Evolutionary conservation across 2,113 vertebrate species (phyloP).

Genomic region (Leuciscus idus): DNA sequence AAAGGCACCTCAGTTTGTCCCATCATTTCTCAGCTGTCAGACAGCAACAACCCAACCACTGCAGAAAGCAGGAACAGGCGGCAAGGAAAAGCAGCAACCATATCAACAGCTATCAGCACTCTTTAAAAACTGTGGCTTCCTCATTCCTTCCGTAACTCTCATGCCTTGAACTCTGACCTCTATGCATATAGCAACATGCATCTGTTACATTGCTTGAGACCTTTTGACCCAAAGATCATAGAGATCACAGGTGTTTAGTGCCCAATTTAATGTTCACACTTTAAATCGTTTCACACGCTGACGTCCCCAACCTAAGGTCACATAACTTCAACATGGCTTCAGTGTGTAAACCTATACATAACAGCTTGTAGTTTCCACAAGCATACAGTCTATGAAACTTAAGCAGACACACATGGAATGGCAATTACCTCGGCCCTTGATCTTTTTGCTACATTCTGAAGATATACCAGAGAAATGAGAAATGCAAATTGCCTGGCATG

Average conservation of each 20-base stretch:
- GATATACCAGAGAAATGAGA: conserved; percentile 9
- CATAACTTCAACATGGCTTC: not conserved
- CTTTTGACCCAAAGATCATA: conserved; percentile 46
- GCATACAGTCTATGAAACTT: not conserved
- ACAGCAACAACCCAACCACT: conserved; percentile 11
- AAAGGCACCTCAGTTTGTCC: conserved; percentile 43
- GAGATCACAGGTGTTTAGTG: conserved; percentile 56
- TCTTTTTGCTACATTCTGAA: not conserved
- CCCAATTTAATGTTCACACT: conserved; percentile 44
- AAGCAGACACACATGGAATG: not conserved
- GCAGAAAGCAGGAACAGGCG: not conserved
- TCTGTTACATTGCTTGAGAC: conserved; percentile 55
- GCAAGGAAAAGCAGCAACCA: not conserved
- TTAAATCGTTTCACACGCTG: conserved; percentile 38
- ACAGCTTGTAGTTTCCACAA: not conserved
- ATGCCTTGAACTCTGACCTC: conserved; percentile 60
- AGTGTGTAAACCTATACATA: not conserved
- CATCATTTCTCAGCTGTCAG: conserved; percentile 60
- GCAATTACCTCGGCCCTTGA: conserved; percentile 1
- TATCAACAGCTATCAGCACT: conserved; percentile 3
- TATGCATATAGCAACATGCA: conserved; percentile 51
- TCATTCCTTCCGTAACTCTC: conserved; percentile 4
- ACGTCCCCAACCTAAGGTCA: conserved; percentile 1
- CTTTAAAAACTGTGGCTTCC: conserved; percentile 42
- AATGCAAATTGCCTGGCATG: conserved; percentile 11